phyloP scores from a whole-genome alignment of 2,888 invertebrate species.

The Tipula confusa region DNA sequence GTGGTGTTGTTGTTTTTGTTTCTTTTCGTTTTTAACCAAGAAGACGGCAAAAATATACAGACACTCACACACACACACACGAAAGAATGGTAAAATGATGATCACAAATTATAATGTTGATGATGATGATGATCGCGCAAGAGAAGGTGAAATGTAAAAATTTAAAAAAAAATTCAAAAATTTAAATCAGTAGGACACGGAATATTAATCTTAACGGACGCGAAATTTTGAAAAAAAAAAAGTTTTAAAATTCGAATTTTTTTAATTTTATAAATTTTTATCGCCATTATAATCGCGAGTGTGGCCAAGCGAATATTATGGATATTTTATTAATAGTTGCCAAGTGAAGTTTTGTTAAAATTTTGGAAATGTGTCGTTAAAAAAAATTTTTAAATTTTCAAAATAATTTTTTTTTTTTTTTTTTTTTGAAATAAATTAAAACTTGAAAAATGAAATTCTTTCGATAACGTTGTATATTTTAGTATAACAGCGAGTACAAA shows the following conservation, averaged over 20 bases:
- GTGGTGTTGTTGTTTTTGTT: neutral
- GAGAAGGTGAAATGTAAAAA: conserved; percentile 28
- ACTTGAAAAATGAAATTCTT: neutral
- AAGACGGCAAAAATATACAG: neutral
- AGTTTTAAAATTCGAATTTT: neutral
- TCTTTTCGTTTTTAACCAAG: neutral
- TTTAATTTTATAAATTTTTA: neutral
- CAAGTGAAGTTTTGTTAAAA: neutral
- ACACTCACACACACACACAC: neutral
- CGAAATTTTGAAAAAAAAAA: conserved; percentile 29
- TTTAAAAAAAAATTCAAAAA: neutral
- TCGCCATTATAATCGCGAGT: no score
- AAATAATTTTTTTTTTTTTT: no score
- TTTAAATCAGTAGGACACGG: conserved; percentile 36
- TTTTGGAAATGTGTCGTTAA: neutral
- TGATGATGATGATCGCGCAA: neutral
- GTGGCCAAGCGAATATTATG: no score
- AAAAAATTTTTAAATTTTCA: neutral
- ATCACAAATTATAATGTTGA: neutral
- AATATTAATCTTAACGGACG: conserved; percentile 35
- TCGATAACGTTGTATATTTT: neutral
- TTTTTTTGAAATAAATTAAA: neutral
- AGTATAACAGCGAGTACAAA: neutral
- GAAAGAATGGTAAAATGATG: neutral
- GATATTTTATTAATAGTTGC: neutral